Evolutionary conservation across 2,113 vertebrate genomes (phyloP).

Genomic region (Alectura lathami): DNA sequence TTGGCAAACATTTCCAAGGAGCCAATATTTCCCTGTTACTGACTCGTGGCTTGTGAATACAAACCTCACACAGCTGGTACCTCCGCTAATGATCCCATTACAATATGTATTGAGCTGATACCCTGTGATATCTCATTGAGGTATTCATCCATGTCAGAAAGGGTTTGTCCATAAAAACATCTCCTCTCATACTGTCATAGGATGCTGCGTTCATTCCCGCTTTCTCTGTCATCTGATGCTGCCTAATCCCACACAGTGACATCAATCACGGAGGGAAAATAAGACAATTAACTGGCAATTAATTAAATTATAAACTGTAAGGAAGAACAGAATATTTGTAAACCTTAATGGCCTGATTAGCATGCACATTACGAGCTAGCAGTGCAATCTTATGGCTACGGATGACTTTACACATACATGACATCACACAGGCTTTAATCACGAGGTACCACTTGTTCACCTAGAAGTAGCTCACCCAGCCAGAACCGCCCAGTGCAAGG

Average conservation of each 20-base stretch:
- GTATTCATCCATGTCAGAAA: slow-evolving; percentile 72
- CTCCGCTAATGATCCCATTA: slow-evolving; percentile 69
- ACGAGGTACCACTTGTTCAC: neutral
- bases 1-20: slow-evolving; percentile 66
- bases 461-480: neutral
- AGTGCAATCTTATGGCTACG: slow-evolving; percentile 6
- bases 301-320: slow-evolving; percentile 68
- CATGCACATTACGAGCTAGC: slow-evolving; percentile 20
- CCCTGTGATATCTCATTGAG: slow-evolving; percentile 53
- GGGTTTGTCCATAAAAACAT: slow-evolving; percentile 69
- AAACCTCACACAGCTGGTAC: slow-evolving; percentile 61
- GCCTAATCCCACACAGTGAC: slow-evolving; percentile 66
- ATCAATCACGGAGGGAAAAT: slow-evolving; percentile 68
- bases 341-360: slow-evolving; percentile 49
- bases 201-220: slow-evolving; percentile 11
- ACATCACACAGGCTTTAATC: neutral
- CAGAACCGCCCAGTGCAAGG: neutral
- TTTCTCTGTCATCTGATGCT: slow-evolving; percentile 61
- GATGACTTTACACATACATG: neutral
- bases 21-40: slow-evolving; percentile 31
- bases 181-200: slow-evolving; percentile 34
- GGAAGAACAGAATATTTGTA: slow-evolving; percentile 53
- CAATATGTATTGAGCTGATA: slow-evolving; percentile 59
- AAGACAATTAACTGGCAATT: slow-evolving; percentile 70
- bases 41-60: slow-evolving; percentile 58